Percentiles rank a stretch among this genome's conserved stretches.
These are phyloP conservation scores for Harpalus rubripes DNA, from an alignment of 2,888 invertebrate genomes.

Conservation along the genomic window DNA sequence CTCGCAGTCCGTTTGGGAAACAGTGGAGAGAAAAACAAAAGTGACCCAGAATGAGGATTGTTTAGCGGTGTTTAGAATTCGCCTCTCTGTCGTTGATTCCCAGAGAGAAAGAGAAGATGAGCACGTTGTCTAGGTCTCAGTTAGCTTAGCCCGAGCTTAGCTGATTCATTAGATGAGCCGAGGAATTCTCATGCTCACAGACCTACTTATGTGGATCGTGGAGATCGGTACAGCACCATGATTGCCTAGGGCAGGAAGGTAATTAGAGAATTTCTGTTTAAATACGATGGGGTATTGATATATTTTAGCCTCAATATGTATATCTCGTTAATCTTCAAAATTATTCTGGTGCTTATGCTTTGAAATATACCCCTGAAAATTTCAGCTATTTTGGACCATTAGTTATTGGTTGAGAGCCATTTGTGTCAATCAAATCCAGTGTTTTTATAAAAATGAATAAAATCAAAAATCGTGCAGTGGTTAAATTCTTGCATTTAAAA, in stretches of 20 bases:
- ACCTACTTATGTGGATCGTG: conserved; percentile 50
- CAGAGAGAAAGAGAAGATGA: conserved; percentile 20
- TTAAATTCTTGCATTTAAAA: too few relatives aligned
- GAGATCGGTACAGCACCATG: conserved; percentile 5
- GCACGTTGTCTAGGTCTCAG: not conserved
- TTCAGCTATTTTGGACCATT: too few relatives aligned
- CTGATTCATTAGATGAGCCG: conserved; percentile 43
- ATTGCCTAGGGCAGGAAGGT: not conserved
- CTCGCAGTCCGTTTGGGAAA: not conserved
- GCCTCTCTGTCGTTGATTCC: conserved; percentile 18
- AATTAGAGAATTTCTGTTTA: too few relatives aligned
- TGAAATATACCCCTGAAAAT: too few relatives aligned
- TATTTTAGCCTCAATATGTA: too few relatives aligned
- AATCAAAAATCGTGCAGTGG: too few relatives aligned
- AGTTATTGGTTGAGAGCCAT: too few relatives aligned
- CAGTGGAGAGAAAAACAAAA: conserved; percentile 41
- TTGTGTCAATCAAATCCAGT: too few relatives aligned
- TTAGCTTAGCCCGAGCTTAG: not conserved
- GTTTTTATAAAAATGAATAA: too few relatives aligned
- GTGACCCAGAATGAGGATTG: conserved; percentile 46
- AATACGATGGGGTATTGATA: too few relatives aligned
- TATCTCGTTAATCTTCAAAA: too few relatives aligned
- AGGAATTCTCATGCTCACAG: conserved; percentile 41
- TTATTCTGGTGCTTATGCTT: too few relatives aligned
- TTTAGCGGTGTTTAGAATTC: conserved; percentile 23